Conservation (phyloP, 2,113 vertebrate genomes). For the Noctilio leporinus region DNA sequence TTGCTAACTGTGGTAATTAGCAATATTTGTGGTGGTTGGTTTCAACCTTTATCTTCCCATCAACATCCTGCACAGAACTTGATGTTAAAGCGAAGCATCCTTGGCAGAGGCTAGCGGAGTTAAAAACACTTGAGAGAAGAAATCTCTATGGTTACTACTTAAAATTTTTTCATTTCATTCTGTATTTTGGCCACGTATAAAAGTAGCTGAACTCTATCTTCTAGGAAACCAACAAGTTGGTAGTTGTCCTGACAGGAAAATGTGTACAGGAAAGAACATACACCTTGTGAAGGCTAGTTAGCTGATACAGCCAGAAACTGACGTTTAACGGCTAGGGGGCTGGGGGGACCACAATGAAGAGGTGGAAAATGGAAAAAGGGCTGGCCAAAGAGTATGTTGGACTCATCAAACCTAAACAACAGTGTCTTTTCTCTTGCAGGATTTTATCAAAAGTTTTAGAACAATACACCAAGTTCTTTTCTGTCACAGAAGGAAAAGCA, state of each 20-base stretch:
- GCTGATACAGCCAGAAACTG: background rate
- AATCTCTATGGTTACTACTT: background rate
- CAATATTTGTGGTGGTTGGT: background rate
- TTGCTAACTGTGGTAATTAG: background rate
- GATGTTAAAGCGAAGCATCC: background rate
- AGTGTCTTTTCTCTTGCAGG: background rate
- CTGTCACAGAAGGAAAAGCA: background rate
- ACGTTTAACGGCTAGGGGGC: background rate
- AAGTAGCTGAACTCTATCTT: slow-evolving; percentile 25
- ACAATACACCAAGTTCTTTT: background rate
- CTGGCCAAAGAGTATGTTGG: background rate
- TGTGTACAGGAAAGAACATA: background rate
- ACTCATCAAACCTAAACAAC: background rate
- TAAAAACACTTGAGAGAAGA: background rate
- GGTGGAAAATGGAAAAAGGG: background rate
- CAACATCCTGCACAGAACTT: background rate
- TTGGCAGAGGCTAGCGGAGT: background rate
- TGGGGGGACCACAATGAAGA: background rate
- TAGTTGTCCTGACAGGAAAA: background rate
- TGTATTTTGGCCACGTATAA: background rate
- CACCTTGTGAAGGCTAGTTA: background rate
- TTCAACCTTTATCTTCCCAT: slow-evolving; percentile 1
- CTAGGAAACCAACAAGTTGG: slow-evolving; percentile 31
- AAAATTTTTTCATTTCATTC: background rate
- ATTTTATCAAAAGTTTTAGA: background rate